Base-by-base conservation (phyloP, 2,113 vertebrate genomes). In the Chunga burmeisteri region DNA sequence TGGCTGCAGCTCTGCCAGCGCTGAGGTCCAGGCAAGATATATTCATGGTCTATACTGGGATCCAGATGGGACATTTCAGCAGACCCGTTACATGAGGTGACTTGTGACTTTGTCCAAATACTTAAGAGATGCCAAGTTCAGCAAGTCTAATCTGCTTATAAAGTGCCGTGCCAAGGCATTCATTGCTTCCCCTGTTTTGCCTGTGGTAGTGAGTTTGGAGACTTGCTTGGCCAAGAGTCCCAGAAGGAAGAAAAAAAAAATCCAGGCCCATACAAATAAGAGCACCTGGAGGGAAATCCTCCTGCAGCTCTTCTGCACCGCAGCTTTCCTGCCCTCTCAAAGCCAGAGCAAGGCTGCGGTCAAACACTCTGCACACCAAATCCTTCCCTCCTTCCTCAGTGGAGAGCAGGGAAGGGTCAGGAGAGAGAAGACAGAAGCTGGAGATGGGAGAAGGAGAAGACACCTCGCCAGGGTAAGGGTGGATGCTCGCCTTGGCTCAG, bases 391-490 rank as follows among this genome's bases (percentile, higher is more conserved):
- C 4, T 7, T 25, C 49, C 44, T 27, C 7, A 1, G 16, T 4
- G 11, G 42, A 29, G 21, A n/a, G 34, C 68, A 49, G 38, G 26
- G 27, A 46, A 52, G 55, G 29, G n/a, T 21, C 42, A 72, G 53
- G 42, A 72, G 79, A 32, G 19, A 27, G 52, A 36, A 18, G 9
- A 46, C 4, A 0, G 2, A 53, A 11, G 21, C 25, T 27, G 32
- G 23, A 30, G 25, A 10, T 27, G 63, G 30, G 38, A 77, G 22
- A 18, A 71, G 49, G 18, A 61, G n/a, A 55, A 30, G 29, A 19
- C 34, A 22, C 61, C n/a, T 47, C 1, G 1, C 18, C 1, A 4
- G n/a, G 6, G n/a, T 9, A 11, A 34, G 10, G 1, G 21, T 22
- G 26, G 16, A 36, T 13, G 18, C 5, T 22, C 2, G 5, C 47